These are phyloP conservation scores for Hydrotaea cyrtoneurina DNA, from an alignment of 2,888 invertebrate species.

Conservation along the genomic window DNA sequence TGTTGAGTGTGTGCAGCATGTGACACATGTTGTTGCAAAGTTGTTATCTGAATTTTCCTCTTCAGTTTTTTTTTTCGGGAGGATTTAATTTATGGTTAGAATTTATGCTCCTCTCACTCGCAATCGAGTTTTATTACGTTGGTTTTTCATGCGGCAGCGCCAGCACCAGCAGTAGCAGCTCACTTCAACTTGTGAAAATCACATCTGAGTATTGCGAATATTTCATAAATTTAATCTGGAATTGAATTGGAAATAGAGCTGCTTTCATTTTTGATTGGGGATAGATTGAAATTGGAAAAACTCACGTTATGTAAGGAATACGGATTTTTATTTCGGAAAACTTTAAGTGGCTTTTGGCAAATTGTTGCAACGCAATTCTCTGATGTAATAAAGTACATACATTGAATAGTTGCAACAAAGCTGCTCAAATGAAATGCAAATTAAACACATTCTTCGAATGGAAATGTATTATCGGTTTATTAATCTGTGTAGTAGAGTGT, in stretches of 20 bases:
- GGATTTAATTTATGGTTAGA: slow-evolving; percentile 39
- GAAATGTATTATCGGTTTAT: too few species aligned
- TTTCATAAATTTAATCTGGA: slow-evolving; percentile 35
- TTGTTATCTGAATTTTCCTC: slow-evolving; percentile 31
- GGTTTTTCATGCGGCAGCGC: neutral
- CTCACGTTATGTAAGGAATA: neutral
- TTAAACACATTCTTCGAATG: too few species aligned
- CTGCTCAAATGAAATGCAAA: too few species aligned
- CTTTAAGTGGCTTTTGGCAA: slow-evolving; percentile 7
- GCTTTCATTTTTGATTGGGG: slow-evolving; percentile 18
- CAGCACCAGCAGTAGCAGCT: neutral
- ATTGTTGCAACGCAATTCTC: neutral
- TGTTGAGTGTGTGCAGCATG: neutral
- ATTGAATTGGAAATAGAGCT: slow-evolving; percentile 9
- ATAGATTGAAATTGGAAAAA: neutral
- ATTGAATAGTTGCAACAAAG: too few species aligned
- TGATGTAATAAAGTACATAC: neutral
- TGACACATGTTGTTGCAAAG: slow-evolving; percentile 40
- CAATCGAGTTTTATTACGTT: slow-evolving; percentile 24
- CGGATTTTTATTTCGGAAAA: neutral
- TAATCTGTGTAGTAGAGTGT: too few species aligned
- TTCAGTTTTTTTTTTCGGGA: neutral
- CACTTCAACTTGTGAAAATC: slow-evolving; percentile 21
- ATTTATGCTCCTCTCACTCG: slow-evolving; percentile 9
- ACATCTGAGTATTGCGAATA: slow-evolving; percentile 31